Evolutionary conservation across 2,797 vertebrate genomes (phyloP), one percentile per base, ranked within the genome.

Genomic region (Perodicticus potto): DNA sequence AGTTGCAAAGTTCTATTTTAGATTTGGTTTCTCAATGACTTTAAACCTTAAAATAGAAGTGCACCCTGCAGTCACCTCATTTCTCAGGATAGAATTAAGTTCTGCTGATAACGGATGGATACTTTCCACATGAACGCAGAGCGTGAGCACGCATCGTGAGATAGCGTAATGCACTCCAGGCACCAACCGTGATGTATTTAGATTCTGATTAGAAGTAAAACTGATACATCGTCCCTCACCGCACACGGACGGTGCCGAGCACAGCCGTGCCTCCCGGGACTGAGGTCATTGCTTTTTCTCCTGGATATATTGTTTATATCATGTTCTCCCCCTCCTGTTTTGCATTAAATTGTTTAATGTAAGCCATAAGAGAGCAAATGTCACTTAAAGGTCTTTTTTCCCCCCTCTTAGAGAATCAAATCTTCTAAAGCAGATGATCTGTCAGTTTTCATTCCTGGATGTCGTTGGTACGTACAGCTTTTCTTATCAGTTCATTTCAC

Each of bases 241-340:
- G 92, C 11, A 92, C 93, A 95, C 80, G 74, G 91, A 92, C 93
- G 94, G 97, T 97, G 81, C 96, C 97, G 95, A 72, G 97, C 96
- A 77, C 97, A 95, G 61, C 57, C 34, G 93, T 88, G 95, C 73
- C 95, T 93, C 93, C 97, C 76, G 91, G 96, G 96, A 97, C 97
- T 98, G 98, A 97, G 97, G 96, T 96, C 7, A 96, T 97, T 98
- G 95, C 98, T 98, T 97, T 96, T 97, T 95, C 95, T 97, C 92
- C 94, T 96, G 40, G 93, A 98, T 97, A 97, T 97, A 98, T 96
- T 98, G 97, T 97, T 98, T 98, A 97, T 97, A 98, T 97, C 98
- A 97, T 97, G 97, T 98, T 96, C 95, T 97, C 90, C 94, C 95
- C 97, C 95, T 92, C 86, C 80, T 98, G 95, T 93, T 96, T 89